Evolutionary conservation across 2,888 invertebrate genomes (phyloP).

Genomic region (Leucophenga maculata): DNA sequence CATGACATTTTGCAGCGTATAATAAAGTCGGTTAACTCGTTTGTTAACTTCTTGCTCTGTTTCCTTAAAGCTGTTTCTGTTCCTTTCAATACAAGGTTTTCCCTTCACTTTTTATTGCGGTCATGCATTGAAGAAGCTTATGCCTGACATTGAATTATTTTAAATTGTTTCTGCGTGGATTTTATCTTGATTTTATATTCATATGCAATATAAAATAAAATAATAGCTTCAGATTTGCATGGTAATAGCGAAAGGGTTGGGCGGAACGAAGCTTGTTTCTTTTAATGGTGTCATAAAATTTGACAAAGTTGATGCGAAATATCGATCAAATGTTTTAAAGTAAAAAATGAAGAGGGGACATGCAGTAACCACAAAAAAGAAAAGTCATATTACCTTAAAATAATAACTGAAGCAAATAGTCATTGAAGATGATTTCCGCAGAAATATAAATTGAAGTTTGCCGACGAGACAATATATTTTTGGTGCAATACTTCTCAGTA

Average conservation of each 20-base stretch:
- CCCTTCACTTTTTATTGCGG: background rate
- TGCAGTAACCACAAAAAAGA: no score
- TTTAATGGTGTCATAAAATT: conserved; percentile 45
- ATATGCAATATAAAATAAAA: conserved; percentile 47
- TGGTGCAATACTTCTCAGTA: no score
- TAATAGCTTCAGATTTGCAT: conserved; percentile 35
- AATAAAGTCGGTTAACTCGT: no score
- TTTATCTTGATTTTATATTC: conserved; percentile 48
- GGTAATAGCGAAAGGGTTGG: background rate
- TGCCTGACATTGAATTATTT: conserved; percentile 56
- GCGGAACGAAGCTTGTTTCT: no score
- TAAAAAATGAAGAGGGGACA: no score
- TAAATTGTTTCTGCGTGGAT: conserved; percentile 55
- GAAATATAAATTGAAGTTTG: no score
- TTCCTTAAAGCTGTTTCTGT: background rate
- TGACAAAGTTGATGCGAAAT: conserved; percentile 44
- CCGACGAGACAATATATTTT: no score
- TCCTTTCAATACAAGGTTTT: background rate
- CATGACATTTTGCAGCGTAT: no score
- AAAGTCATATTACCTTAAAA: no score
- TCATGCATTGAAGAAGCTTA: background rate
- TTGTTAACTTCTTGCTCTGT: no score
- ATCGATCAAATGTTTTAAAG: background rate
- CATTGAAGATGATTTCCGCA: no score
- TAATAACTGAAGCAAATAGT: no score